These are phyloP conservation scores for Formicarius rufipectus DNA, from an alignment of 2,113 vertebrate genomes.

Conservation along the genomic window DNA sequence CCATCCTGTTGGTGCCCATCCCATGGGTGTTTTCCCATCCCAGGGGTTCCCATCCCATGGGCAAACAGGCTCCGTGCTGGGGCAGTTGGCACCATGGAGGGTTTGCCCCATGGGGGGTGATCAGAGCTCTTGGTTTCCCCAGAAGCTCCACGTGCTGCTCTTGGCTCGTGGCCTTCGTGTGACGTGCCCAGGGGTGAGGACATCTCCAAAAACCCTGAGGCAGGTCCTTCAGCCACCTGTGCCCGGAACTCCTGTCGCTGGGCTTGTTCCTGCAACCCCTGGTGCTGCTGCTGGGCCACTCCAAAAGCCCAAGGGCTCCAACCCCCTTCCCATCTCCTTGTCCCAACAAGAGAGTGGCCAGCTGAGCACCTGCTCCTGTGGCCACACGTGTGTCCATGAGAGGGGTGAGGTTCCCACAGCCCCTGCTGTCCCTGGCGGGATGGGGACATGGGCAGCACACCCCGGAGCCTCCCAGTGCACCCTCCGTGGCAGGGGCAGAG, in stretches of 20 bases:
- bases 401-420: too few species aligned
- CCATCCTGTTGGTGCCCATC: neutral
- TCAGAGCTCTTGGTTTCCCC: neutral
- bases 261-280: neutral
- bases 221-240: accelerated
- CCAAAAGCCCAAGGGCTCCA: neutral
- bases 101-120: neutral
- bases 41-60: neutral
- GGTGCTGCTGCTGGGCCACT: neutral
- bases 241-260: neutral
- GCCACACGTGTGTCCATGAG: neutral
- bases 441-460: too few species aligned
- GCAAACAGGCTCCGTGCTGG: neutral
- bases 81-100: accelerated
- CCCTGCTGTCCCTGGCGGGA: too few species aligned
- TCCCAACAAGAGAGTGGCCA: neutral
- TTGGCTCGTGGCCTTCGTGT: neutral
- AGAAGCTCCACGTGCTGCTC: accelerated
- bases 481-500: too few species aligned
- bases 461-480: too few species aligned
- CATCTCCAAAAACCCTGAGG: neutral
- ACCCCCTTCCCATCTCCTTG: neutral
- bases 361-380: accelerated
- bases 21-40: too few species aligned
- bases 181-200: neutral